A percentile compares a stretch with the other conserved stretches of the same genome.
Evolutionary conservation across 2,888 invertebrate species (phyloP).

Genomic region (Cartodere bifasciata): DNA sequence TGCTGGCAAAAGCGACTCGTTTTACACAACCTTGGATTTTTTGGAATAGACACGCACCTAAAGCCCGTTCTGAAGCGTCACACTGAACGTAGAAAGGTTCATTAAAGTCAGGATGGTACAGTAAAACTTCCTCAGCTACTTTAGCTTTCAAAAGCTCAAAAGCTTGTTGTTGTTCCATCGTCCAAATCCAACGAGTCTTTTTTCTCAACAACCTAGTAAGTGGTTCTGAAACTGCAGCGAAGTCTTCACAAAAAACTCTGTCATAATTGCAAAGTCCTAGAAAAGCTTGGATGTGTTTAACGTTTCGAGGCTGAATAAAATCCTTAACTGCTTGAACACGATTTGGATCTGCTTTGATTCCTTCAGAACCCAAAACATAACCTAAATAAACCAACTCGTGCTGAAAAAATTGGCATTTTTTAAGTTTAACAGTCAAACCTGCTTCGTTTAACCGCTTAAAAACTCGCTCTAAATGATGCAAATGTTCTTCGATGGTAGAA

Average conservation of each 20-base stretch:
- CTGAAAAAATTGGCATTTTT: background rate
- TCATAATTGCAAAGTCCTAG: constrained; percentile 4
- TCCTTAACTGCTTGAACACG: constrained; percentile 14
- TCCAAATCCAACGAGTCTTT: constrained; percentile 4
- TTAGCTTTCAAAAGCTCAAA: constrained; percentile 5
- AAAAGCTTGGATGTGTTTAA: constrained; percentile 2
- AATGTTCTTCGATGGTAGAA: constrained; percentile 14
- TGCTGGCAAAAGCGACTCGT: constrained; percentile 4
- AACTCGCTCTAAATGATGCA: background rate
- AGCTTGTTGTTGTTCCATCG: background rate
- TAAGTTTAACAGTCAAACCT: background rate
- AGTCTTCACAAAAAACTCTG: constrained; percentile 5
- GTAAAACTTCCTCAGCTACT: constrained; percentile 1
- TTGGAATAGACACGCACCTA: constrained; percentile 6
- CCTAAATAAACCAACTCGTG: background rate
- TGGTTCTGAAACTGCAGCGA: background rate
- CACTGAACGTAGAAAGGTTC: constrained; percentile 3
- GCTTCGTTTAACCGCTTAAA: background rate
- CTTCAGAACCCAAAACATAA: constrained; percentile 1
- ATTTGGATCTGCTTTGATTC: constrained; percentile 12
- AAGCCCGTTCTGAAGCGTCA: constrained; percentile 4
- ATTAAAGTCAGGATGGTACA: constrained; percentile 3
- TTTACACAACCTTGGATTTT: constrained; percentile 1
- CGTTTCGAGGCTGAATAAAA: constrained; percentile 11
- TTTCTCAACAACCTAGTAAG: constrained; percentile 4